Conservation (phyloP, 1,140 invertebrate species). For the Anastatus disparis region DNA sequence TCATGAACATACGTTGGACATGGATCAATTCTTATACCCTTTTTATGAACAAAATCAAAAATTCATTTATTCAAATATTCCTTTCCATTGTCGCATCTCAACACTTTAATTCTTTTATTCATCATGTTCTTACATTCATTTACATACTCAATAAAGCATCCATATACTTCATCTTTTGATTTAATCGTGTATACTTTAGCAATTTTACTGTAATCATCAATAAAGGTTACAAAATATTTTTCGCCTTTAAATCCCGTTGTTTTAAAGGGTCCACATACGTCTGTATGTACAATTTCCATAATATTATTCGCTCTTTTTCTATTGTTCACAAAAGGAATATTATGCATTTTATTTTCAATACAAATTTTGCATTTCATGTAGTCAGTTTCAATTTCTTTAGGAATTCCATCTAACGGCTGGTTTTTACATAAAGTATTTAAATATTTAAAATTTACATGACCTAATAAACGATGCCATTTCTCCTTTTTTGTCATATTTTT, state of each 20-base stretch:
- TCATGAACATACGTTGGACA: too few relatives aligned
- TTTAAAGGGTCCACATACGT: conserved; percentile 38
- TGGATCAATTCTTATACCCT: conserved; percentile 35
- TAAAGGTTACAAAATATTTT: conserved; percentile 44
- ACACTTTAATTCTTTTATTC: too few relatives aligned
- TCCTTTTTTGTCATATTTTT: conserved; percentile 35
- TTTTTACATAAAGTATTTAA: conserved; percentile 42
- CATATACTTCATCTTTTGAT: neutral
- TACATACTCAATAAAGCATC: neutral
- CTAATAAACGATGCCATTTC: conserved; percentile 42
- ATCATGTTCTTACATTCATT: too few relatives aligned
- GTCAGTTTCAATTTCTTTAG: conserved; percentile 7
- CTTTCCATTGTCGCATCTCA: too few relatives aligned
- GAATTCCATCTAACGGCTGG: conserved; percentile 35
- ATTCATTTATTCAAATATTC: too few relatives aligned
- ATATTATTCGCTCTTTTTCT: conserved; percentile 29
- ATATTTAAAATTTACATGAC: conserved; percentile 39
- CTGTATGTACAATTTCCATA: conserved; percentile 38
- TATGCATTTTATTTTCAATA: conserved; percentile 43
- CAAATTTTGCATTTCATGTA: conserved; percentile 39
- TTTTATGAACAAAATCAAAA: neutral
- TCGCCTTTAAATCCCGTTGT: conserved; percentile 22
- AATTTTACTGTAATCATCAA: too few relatives aligned
- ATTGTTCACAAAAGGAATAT: conserved; percentile 35
- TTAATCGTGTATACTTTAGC: too few relatives aligned